Evolutionary conservation across 2,113 vertebrate genomes (phyloP).

Genomic region (Toxostoma redivivum): DNA sequence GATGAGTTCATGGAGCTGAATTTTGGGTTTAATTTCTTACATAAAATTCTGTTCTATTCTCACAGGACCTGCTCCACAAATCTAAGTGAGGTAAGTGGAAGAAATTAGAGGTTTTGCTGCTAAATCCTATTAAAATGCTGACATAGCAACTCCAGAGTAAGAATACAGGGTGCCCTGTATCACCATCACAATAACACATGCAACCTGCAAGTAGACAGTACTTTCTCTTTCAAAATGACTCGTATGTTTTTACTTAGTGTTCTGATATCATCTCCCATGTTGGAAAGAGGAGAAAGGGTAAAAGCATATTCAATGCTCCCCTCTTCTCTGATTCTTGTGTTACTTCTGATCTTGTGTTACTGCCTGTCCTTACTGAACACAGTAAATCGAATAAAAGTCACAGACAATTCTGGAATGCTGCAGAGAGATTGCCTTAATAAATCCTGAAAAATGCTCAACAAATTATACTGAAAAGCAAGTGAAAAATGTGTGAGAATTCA

Average conservation of each 20-base stretch:
- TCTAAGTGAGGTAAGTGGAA: neutral
- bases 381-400: neutral
- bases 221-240: neutral
- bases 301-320: neutral
- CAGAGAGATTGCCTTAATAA: neutral
- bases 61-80: neutral
- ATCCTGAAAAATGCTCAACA: neutral
- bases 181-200: neutral
- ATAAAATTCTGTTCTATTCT: neutral
- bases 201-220: neutral
- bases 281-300: neutral
- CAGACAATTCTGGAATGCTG: neutral
- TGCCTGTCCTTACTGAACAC: neutral
- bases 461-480: neutral
- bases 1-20: neutral
- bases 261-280: neutral
- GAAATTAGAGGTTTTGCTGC: neutral
- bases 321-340: neutral
- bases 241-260: neutral
- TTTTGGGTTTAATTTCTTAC: neutral
- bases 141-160: neutral
- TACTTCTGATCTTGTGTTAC: neutral
- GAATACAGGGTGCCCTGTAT: neutral
- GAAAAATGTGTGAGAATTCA: neutral
- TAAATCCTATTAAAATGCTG: neutral